Percentiles rank a stretch among this genome's conserved stretches.
These are phyloP conservation scores for Lottia gigantea DNA, from an alignment of 2,888 invertebrate genomes.

Conservation along the genomic window DNA sequence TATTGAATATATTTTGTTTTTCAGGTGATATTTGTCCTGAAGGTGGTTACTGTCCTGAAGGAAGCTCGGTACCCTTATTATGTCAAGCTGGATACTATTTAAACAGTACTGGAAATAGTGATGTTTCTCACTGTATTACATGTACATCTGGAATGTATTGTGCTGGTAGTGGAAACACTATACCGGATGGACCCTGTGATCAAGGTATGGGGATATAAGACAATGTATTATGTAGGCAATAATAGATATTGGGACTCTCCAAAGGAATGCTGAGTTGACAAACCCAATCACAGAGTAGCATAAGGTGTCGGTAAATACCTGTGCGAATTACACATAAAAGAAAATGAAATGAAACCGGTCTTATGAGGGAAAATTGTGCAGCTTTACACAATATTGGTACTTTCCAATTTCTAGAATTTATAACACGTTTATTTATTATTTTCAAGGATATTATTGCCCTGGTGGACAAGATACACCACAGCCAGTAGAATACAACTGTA, in stretches of 20 bases:
- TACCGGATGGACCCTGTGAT: conserved; percentile 54
- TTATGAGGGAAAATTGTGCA: too few species aligned
- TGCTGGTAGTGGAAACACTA: conserved; percentile 48
- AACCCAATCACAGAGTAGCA: too few species aligned
- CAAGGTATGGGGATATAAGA: not conserved
- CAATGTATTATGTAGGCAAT: too few species aligned
- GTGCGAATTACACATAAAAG: too few species aligned
- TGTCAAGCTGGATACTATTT: conserved; percentile 52
- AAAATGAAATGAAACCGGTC: too few species aligned
- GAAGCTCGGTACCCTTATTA: conserved; percentile 43
- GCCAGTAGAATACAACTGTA: conserved; percentile 57
- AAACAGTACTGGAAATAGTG: conserved; percentile 54
- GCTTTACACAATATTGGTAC: too few species aligned
- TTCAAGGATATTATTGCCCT: conserved; percentile 62
- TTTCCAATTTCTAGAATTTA: too few species aligned
- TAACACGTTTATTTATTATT: not conserved
- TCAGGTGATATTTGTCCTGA: conserved; percentile 59
- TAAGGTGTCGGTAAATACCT: too few species aligned
- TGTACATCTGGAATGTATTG: conserved; percentile 57
- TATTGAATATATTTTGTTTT: not conserved
- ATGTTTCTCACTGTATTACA: conserved; percentile 42
- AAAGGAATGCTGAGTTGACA: too few species aligned
- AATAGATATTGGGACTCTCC: too few species aligned
- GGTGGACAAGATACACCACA: conserved; percentile 51
- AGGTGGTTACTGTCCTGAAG: conserved; percentile 54